These are phyloP conservation scores for Mohoua ochrocephala DNA, from an alignment of 2,113 vertebrate species.

Conservation along the genomic window DNA sequence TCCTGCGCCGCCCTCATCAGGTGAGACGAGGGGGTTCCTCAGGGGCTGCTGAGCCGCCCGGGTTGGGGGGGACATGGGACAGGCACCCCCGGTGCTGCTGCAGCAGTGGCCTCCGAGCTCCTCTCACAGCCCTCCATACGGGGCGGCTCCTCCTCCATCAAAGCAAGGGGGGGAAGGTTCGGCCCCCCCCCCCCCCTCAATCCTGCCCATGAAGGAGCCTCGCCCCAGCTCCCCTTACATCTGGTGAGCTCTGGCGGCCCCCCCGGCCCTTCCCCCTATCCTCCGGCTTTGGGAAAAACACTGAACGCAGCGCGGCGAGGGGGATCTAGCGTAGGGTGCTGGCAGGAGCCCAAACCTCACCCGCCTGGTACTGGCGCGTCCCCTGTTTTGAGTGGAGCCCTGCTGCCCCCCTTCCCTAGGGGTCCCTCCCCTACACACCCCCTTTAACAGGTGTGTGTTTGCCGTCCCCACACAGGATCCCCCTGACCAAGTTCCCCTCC, in stretches of 20 bases:
- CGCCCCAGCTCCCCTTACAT: not conserved
- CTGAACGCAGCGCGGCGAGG: not conserved
- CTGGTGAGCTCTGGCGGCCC: not conserved
- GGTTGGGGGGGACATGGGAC: rapidly evolving
- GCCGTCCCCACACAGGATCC: conserved; percentile 69
- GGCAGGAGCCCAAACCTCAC: not conserved
- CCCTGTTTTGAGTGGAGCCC: not conserved
- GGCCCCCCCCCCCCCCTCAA: not conserved
- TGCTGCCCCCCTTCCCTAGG: rapidly evolving
- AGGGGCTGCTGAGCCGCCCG: not conserved
- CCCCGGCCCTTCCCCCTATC: too few species aligned
- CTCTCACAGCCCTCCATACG: not conserved
- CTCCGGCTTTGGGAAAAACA: not conserved
- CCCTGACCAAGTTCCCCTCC: conserved; percentile 84
- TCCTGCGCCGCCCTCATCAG: conserved; percentile 39
- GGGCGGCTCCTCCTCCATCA: too few species aligned
- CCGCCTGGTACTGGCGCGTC: rapidly evolving
- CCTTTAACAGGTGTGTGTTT: not conserved
- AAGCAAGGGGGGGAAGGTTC: not conserved
- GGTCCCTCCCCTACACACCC: rapidly evolving
- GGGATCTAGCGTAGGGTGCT: not conserved
- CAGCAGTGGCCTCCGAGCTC: not conserved
- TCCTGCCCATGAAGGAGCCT: not conserved
- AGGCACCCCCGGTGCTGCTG: not conserved
- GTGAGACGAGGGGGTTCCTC: not conserved